phyloP scores from a whole-genome alignment of 2,797 vertebrate genomes.

The Euthynnus affinis region DNA sequence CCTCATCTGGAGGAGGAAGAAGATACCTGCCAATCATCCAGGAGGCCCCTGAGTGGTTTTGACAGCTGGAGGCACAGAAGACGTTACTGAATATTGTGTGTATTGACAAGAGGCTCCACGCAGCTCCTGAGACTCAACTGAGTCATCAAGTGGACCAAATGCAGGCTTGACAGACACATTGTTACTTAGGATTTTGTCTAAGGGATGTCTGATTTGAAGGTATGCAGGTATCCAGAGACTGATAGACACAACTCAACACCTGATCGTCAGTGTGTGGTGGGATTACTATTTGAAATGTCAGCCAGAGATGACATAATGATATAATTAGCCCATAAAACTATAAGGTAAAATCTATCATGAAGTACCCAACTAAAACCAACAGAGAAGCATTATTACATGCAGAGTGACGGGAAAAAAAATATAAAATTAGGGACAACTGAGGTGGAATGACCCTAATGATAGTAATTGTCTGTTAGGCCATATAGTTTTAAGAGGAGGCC shows the following conservation, averaged over 20 bases:
- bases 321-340: constrained; percentile 18
- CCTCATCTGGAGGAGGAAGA: constrained; percentile 69
- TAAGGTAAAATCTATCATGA: constrained; percentile 42
- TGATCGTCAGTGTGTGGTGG: not conserved
- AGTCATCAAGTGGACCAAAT: constrained; percentile 43
- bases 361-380: constrained; percentile 45
- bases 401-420: constrained; percentile 41
- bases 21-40: constrained; percentile 79
- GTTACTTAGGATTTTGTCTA: constrained; percentile 21
- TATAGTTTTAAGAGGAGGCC: constrained; percentile 77
- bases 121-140: constrained; percentile 39
- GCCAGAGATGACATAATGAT: constrained; percentile 16
- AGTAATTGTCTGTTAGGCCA: constrained; percentile 70
- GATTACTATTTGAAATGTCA: constrained; percentile 42
- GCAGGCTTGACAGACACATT: constrained; percentile 37
- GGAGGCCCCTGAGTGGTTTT: constrained; percentile 60
- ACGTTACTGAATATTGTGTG: constrained; percentile 40
- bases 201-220: constrained; percentile 30
- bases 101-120: constrained; percentile 39
- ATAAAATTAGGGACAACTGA: constrained; percentile 57
- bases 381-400: constrained; percentile 40
- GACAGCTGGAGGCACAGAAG: constrained; percentile 57
- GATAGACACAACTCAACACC: constrained; percentile 11
- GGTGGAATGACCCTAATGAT: constrained; percentile 77
- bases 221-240: constrained; percentile 9